Evolutionary conservation across 2,797 vertebrate species (phyloP).

Genomic region (Coilia nasus): DNA sequence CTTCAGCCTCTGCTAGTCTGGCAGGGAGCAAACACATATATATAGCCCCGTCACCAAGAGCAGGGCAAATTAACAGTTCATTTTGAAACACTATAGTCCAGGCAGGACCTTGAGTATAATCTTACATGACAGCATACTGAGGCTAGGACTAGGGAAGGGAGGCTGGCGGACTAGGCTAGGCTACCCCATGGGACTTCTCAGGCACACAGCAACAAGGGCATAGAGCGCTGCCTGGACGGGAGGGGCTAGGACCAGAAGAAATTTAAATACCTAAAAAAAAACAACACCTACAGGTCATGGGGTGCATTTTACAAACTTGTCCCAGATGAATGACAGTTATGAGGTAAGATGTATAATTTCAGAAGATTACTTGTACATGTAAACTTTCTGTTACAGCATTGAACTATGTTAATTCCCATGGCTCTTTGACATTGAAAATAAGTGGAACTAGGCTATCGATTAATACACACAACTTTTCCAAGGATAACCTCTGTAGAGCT

Average conservation of each 20-base stretch:
- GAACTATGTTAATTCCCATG: background rate
- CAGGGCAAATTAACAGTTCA: constrained; percentile 75
- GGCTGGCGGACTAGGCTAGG: constrained; percentile 11
- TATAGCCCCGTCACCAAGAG: constrained; percentile 70
- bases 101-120: constrained; percentile 72
- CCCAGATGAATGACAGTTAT: too few species aligned
- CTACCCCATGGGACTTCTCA: constrained; percentile 25
- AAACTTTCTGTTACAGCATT: too few species aligned
- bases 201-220: constrained; percentile 18
- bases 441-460: background rate
- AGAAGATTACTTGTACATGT: too few species aligned
- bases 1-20: background rate
- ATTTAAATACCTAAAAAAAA: background rate
- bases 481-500: background rate
- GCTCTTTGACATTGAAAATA: background rate
- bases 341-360: too few species aligned
- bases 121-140: constrained; percentile 74
- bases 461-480: background rate
- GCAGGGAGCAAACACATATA: constrained; percentile 56
- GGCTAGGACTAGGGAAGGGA: constrained; percentile 57
- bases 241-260: background rate
- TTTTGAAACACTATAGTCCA: constrained; percentile 76
- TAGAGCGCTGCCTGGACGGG: background rate
- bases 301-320: background rate
- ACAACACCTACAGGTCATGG: background rate